Base-by-base conservation (phyloP, 1,140 invertebrate genomes). In the Latrodectus geometricus region DNA sequence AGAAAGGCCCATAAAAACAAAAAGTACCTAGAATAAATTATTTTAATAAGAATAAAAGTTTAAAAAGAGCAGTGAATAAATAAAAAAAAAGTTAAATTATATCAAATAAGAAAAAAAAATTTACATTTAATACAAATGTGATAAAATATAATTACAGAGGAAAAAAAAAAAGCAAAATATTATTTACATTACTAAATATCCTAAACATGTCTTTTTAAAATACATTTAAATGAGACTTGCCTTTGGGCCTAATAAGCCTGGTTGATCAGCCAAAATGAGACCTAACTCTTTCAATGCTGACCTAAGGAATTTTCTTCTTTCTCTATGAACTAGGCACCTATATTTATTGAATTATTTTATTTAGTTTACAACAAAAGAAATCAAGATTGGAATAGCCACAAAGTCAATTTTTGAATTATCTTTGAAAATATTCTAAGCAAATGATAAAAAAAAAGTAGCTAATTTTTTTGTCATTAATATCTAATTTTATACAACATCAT, bases 251-350 rank as follows among this genome's bases (percentile, higher is more conserved):
- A 99, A 91, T 11, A 99, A 92, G 9, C 98, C 98, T 20, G 98
- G 98, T 90, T 99, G 98, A 92, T 99, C 99, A 15, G 97, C 97
- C 88, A 99, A 94, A 87, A 99, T 97, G 9, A 99, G 92, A 14
- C 96, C 96, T 86, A 99, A 91, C 92, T 99, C 98, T 91, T 98
- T 98, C 4, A 99, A 91, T 2, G 98, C 97, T 7, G 97, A 97
- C 86, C 98, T 93, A 76, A 99, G 92, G 92, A 99, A 99, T 92
- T 99, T 99, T 88, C 99, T 93, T 87, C 98, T 93, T 90, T 99
- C 99, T 89, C 97, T 93, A 90, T 99, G 98, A 90, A 96, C 95
- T 65, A 95, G 94, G 0, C 96, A 95, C 15, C 93, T 93, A 88
- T 35, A 5, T 35, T 35, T 3, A 35, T 35, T 35, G 35, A 35